Base-by-base conservation (phyloP, 2,113 vertebrate genomes). In the Anhinga rufa region DNA sequence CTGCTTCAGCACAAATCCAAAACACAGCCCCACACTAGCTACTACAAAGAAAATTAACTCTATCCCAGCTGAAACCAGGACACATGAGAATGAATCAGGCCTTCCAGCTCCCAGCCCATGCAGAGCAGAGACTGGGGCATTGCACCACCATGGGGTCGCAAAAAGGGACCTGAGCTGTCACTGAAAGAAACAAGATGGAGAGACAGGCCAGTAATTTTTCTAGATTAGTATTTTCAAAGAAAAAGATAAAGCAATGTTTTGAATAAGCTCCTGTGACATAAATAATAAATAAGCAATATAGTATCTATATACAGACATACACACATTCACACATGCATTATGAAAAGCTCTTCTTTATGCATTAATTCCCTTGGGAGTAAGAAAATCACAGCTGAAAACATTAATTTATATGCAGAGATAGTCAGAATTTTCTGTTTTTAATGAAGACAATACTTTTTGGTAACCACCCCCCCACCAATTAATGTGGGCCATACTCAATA, bases 261-360 rank as follows among this genome's bases (percentile, higher is more conserved):
- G 51, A 75, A 70, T 70, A 91, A 79, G 34, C 5, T 85, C 13
- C 49, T 65, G 44, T 3, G 9, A 82, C 49, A 90, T 87, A 76
- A 95, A 91, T 87, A 89, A 91, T 79, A 75, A 89, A 87, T 87
- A 92, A 72, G 28, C 48, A 76, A 76, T 49, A 79, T 72, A 77
- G 64, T 91, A 49, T 70, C 48, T 57, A 20, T 82, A 58, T 44
- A 55, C 44, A 82, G 82, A 61, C 40, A 40, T 44, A 77, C 10
- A 74, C 36, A 86, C 48, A 72, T 55, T 64, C 7, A 77, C 29
- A 58, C 54, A 70, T 29, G 28, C 44, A n/a, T 95, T 90, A 90
- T 9, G 29, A 92, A 92, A 51, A 79, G 18, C 78, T 85, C 40
- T 70, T 87, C 54, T 96, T 95, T 68, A 68, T 49, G 66, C 70